Evolutionary conservation across 2,113 vertebrate species (phyloP).

Genomic region (Canis aureus): DNA sequence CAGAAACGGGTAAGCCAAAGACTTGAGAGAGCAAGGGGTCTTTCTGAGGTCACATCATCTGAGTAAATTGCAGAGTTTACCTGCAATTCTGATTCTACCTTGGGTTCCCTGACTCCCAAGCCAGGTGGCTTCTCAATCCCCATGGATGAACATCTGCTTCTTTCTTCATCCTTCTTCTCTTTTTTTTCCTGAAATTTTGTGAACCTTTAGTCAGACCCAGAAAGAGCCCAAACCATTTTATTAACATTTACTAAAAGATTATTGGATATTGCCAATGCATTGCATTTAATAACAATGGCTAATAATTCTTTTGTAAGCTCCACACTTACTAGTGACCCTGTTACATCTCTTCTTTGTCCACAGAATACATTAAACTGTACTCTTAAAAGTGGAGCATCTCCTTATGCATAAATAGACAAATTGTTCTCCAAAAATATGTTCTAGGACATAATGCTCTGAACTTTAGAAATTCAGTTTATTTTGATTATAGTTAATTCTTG

Average conservation of each 20-base stretch:
- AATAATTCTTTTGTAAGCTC: not conserved
- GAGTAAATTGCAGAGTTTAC: not conserved
- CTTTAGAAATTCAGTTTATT: conserved; percentile 46
- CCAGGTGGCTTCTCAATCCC: not conserved
- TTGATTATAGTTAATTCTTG: conserved; percentile 14
- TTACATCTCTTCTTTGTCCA: conserved; percentile 12
- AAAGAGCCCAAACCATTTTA: not conserved
- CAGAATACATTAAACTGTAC: conserved; percentile 7
- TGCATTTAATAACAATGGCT: conserved; percentile 9
- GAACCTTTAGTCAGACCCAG: conserved; percentile 18
- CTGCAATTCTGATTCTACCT: not conserved
- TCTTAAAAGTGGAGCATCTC: not conserved
- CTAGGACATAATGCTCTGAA: conserved; percentile 28
- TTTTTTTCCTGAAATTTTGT: not conserved
- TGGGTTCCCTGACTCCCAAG: not conserved
- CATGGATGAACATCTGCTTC: not conserved
- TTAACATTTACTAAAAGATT: conserved; percentile 6
- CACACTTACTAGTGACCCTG: not conserved
- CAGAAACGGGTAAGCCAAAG: not conserved
- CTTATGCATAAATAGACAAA: not conserved
- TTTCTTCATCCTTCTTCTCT: not conserved
- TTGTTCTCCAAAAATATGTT: not conserved
- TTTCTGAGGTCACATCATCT: not conserved
- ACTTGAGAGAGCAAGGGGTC: not conserved
- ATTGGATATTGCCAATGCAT: not conserved